Conservation (phyloP, 2,797 vertebrate species). For the Xyrichtys novacula region DNA sequence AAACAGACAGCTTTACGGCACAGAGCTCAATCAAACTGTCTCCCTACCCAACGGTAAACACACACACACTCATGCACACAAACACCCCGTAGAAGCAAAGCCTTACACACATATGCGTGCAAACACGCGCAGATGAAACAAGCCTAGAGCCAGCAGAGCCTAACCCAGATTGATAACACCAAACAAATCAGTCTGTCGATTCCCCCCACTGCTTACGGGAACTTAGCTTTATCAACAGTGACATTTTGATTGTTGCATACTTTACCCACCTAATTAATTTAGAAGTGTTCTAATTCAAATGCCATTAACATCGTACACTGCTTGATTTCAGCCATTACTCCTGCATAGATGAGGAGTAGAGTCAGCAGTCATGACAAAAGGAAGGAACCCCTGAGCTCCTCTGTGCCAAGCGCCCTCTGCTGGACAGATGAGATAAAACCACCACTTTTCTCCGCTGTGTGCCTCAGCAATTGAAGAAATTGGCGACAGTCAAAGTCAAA, state of each 20-base stretch:
- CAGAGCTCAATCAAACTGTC: slow-evolving; percentile 82
- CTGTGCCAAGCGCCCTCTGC: slow-evolving; percentile 72
- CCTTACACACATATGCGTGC: slow-evolving; percentile 42
- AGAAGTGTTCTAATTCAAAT: slow-evolving; percentile 79
- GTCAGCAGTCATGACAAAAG: slow-evolving; percentile 67
- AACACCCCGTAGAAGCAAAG: slow-evolving; percentile 53
- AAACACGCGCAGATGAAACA: slow-evolving; percentile 56
- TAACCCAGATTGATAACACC: slow-evolving; percentile 81
- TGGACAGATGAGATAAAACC: slow-evolving; percentile 55
- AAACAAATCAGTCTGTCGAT: slow-evolving; percentile 80
- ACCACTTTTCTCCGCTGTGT: slow-evolving; percentile 10
- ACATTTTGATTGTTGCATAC: slow-evolving; percentile 78
- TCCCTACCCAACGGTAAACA: slow-evolving; percentile 70
- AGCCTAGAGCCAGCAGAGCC: slow-evolving; percentile 75
- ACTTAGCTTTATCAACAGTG: slow-evolving; percentile 75
- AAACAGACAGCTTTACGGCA: slow-evolving; percentile 83
- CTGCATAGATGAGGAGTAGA: slow-evolving; percentile 66
- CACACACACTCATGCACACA: slow-evolving; percentile 48
- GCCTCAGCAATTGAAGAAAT: slow-evolving; percentile 41
- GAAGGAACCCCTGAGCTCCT: slow-evolving; percentile 29
- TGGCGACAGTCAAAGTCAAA: slow-evolving; percentile 55
- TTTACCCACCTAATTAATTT: slow-evolving; percentile 79
- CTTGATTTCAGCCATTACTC: slow-evolving; percentile 75
- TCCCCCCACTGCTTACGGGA: slow-evolving; percentile 60
- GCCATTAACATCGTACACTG: slow-evolving; percentile 73